A percentile compares a stretch with the other conserved stretches of the same genome.
phyloP scores from a whole-genome alignment of 2,113 vertebrate genomes.

The Gnathonemus longibarbis region DNA sequence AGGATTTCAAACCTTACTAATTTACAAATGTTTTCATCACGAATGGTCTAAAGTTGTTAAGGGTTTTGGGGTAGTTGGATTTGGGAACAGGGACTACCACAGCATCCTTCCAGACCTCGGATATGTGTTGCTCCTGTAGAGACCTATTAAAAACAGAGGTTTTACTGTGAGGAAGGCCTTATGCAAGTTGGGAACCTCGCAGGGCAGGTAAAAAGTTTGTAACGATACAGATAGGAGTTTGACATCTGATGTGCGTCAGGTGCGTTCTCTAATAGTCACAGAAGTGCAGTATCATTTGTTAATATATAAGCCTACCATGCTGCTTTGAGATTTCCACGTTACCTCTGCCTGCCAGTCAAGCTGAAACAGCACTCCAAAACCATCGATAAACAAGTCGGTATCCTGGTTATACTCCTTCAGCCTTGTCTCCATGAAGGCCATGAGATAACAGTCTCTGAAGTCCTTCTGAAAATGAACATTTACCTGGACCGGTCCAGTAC shows the following conservation, averaged over 20 bases:
- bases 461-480: background rate
- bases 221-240: background rate
- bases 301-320: background rate
- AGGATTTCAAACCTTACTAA: background rate
- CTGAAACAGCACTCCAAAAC: background rate
- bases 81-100: background rate
- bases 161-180: too few relatives aligned
- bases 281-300: background rate
- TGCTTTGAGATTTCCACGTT: background rate
- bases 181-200: background rate
- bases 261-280: background rate
- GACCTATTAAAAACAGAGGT: conserved; percentile 25
- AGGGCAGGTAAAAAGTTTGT: background rate
- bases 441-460: background rate
- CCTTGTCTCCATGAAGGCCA: background rate
- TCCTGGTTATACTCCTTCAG: background rate
- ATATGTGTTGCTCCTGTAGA: conserved; percentile 35
- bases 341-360: background rate
- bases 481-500: background rate
- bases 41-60: background rate
- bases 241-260: background rate
- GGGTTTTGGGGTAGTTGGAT: conserved; percentile 7
- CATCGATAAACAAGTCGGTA: background rate
- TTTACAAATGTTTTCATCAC: background rate
- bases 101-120: conserved; percentile 1